These are phyloP conservation scores for Falco columbarius DNA, from an alignment of 2,797 vertebrate genomes.

Conservation along the genomic window DNA sequence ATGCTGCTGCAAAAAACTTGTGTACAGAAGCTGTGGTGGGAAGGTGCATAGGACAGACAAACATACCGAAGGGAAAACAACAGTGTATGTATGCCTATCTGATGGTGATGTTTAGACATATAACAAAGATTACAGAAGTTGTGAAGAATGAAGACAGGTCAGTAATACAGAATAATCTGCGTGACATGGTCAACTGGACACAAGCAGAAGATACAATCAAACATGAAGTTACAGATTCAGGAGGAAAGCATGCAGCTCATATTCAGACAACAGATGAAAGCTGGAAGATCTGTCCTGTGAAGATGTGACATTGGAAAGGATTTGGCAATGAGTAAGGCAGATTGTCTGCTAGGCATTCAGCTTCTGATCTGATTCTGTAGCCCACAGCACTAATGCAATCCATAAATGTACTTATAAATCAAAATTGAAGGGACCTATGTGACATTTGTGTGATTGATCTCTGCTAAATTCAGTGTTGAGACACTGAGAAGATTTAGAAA, in stretches of 20 bases:
- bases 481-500: neutral
- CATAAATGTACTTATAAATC: neutral
- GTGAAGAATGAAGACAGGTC: neutral
- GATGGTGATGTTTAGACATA: neutral
- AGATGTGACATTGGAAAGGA: neutral
- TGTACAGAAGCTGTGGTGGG: neutral
- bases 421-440: neutral
- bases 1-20: neutral
- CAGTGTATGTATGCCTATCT: neutral
- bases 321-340: neutral
- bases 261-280: neutral
- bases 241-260: neutral
- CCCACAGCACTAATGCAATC: neutral
- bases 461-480: neutral
- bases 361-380: neutral
- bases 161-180: neutral
- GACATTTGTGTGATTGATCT: neutral
- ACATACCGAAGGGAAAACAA: neutral
- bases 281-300: neutral
- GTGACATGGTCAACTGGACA: neutral
- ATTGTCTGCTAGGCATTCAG: neutral
- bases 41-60: neutral
- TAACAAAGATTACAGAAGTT: neutral
- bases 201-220: neutral
- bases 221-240: neutral